Conservation (phyloP, 2,113 vertebrate genomes). For the Menidia beryllina region DNA sequence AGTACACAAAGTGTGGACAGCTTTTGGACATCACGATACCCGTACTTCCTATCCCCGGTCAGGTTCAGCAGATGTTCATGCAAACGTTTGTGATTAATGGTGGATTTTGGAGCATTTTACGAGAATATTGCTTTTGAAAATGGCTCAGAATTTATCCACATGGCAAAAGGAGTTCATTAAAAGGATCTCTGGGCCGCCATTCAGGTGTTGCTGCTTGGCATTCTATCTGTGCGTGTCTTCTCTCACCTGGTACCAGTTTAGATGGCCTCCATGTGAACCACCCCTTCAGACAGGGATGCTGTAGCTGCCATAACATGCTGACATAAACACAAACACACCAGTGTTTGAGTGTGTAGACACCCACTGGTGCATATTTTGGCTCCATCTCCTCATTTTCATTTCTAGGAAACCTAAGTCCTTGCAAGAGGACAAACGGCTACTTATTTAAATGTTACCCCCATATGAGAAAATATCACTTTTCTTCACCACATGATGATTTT, state of each 20-base stretch:
- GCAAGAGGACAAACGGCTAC: slow-evolving; percentile 74
- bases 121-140: neutral
- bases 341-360: slow-evolving; percentile 58
- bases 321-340: slow-evolving; percentile 50
- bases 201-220: slow-evolving; percentile 8
- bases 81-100: neutral
- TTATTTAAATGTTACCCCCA: slow-evolving; percentile 76
- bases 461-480: slow-evolving; percentile 75
- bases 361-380: slow-evolving; percentile 68
- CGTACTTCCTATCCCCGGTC: slow-evolving; percentile 12
- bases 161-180: neutral
- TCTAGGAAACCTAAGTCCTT: slow-evolving; percentile 74
- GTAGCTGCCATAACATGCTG: slow-evolving; percentile 38
- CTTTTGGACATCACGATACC: slow-evolving; percentile 41
- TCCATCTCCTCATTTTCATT: slow-evolving; percentile 45
- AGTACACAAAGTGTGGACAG: slow-evolving; percentile 35
- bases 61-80: slow-evolving; percentile 13
- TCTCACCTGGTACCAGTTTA: slow-evolving; percentile 68
- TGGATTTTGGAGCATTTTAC: neutral
- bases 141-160: neutral
- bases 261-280: slow-evolving; percentile 60
- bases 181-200: neutral
- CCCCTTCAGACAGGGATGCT: slow-evolving; percentile 43
- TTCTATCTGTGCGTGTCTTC: slow-evolving; percentile 43
- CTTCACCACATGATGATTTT: slow-evolving; percentile 72